Evolutionary conservation across 1,140 invertebrate genomes (phyloP).

Genomic region (Saccostrea echinata): DNA sequence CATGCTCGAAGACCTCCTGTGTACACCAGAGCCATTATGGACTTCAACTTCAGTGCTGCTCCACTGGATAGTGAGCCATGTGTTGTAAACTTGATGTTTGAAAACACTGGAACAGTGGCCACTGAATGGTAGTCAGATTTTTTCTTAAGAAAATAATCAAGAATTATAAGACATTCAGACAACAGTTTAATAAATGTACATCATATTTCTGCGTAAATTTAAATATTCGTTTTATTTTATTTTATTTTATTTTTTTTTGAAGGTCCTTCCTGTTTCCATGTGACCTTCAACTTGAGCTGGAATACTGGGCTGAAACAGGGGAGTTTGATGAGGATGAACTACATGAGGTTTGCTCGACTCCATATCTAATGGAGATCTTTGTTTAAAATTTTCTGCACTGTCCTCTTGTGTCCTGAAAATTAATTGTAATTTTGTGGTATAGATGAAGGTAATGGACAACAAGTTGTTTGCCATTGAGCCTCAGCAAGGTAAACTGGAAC

Average conservation of each 20-base stretch:
- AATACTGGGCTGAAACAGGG: conserved; percentile 80
- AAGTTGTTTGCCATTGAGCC: conserved; percentile 78
- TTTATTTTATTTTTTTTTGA: conserved; percentile 54
- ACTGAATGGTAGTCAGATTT: conserved; percentile 74
- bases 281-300: conserved; percentile 78
- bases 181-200: not conserved
- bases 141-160: not conserved
- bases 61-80: conserved; percentile 77
- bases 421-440: conserved; percentile 50
- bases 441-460: conserved; percentile 81
- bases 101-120: conserved; percentile 77
- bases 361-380: not conserved
- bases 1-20: conserved; percentile 70
- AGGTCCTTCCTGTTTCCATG: conserved; percentile 79
- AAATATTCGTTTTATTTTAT: conserved; percentile 1
- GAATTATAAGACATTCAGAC: not conserved
- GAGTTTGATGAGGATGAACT: conserved; percentile 79
- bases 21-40: conserved; percentile 76
- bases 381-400: not conserved
- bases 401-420: not conserved
- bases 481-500: conserved; percentile 74
- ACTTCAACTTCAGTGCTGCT: conserved; percentile 80
- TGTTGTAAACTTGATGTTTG: conserved; percentile 76
- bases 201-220: not conserved
- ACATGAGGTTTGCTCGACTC: conserved; percentile 73